A percentile compares a stretch with the other conserved stretches of the same genome.
These are phyloP conservation scores for Erebia ligea DNA, from an alignment of 2,888 invertebrate species.

Conservation along the genomic window DNA sequence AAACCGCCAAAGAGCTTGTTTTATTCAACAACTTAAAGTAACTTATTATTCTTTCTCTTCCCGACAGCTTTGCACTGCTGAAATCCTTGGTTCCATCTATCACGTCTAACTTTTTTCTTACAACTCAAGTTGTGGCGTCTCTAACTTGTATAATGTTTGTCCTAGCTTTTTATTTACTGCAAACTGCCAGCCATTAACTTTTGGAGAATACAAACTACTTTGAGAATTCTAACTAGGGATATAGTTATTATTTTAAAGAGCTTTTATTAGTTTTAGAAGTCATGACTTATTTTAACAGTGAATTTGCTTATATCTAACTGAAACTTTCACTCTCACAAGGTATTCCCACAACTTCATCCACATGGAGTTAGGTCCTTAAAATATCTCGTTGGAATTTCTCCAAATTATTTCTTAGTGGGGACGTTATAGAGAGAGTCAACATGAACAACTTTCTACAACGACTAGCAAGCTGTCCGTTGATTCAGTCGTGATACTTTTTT, in stretches of 20 bases:
- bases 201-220: slow-evolving; percentile 21
- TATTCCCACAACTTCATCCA: too few species aligned
- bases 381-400: too few species aligned
- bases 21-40: slow-evolving; percentile 11
- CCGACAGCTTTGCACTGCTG: slow-evolving; percentile 31
- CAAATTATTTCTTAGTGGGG: too few species aligned
- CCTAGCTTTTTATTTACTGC: slow-evolving; percentile 24
- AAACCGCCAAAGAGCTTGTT: not conserved
- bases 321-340: too few species aligned
- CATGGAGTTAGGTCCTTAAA: too few species aligned
- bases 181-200: slow-evolving; percentile 26
- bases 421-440: too few species aligned
- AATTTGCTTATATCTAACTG: too few species aligned
- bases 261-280: not conserved
- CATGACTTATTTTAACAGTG: too few species aligned
- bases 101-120: slow-evolving; percentile 31
- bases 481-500: too few species aligned
- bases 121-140: slow-evolving; percentile 30
- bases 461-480: too few species aligned
- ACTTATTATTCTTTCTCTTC: slow-evolving; percentile 29
- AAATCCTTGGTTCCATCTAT: slow-evolving; percentile 26
- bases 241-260: not conserved
- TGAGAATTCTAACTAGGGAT: slow-evolving; percentile 5
- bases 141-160: slow-evolving; percentile 28
- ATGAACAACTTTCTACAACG: too few species aligned